Evolutionary conservation across 2,888 invertebrate species (phyloP), one percentile per base, ranked within the genome.

Genomic region (Tenthredo distinguenda): DNA sequence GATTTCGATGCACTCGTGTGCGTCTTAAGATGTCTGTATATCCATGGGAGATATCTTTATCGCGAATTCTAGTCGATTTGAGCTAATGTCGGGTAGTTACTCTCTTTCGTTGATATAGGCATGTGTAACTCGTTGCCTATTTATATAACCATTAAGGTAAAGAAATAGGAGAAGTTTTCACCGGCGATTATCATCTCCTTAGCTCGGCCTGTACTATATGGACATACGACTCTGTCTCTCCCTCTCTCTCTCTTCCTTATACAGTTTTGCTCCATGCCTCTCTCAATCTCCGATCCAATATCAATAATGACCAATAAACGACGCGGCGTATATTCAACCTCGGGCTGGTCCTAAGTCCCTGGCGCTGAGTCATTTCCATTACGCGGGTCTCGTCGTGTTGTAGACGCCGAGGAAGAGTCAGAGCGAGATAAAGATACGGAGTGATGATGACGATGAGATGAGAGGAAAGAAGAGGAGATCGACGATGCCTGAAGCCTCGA

Each of bases 371-470:
- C 85, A 79, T 79, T 79, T 85, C 77, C 77, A 85, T 85, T 85
- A 85, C 68, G 76, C 62, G 58, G 81, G 58, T 21, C 58, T 81
- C 81, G 81, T 90, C 90, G 50, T 83, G 87, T 62, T 77, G 79
- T 21, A 65, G 72, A 79, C 86, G 62, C 62, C 84, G 40, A 26
- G 50, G 68, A 58, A 58, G 37, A 58, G 81, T 40, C 21, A 47
- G 79, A 87, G 21, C 5, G 82, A 31, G 50, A 77, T 21, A 34
- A 62, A 81, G 40, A 62, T 58, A 62, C 3, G 40, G 43, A 81
- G 40, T 15, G 55, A 43, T 34, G 79, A 79, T 6, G 37, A 10
- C 21, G n/a, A n/a, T 62, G 4, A 12, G 40, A 62, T 26, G 74
- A 50, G 77, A 34, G 34, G 43, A 74, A 74, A 74, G 74, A 40